Evolutionary conservation across 2,113 vertebrate species (phyloP).

Genomic region (Nycticorax nycticorax): DNA sequence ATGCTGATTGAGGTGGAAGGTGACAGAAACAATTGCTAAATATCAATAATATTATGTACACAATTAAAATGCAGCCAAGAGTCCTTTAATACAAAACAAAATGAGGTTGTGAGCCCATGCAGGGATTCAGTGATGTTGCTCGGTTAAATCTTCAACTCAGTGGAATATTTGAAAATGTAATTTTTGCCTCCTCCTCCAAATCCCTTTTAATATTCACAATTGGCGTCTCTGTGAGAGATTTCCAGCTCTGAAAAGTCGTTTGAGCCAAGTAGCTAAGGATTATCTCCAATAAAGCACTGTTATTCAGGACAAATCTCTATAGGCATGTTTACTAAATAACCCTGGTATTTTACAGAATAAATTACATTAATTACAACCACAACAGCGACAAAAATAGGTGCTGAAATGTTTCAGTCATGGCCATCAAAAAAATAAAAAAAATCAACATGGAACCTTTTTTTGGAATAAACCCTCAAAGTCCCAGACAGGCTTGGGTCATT

Average conservation of each 20-base stretch:
- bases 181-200: conserved; percentile 16
- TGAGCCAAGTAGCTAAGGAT: conserved; percentile 3
- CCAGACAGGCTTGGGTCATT: not conserved
- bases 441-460: not conserved
- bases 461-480: not conserved
- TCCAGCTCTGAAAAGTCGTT: conserved; percentile 6
- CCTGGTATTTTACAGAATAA: not conserved
- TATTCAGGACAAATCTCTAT: conserved; percentile 14
- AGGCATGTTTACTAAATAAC: not conserved
- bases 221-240: conserved; percentile 3
- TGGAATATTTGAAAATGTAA: conserved; percentile 8
- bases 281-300: conserved; percentile 4
- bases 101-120: not conserved
- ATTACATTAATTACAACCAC: not conserved
- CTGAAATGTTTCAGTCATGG: not conserved
- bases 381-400: not conserved
- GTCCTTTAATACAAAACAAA: not conserved
- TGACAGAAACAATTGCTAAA: conserved; percentile 32
- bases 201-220: conserved; percentile 38
- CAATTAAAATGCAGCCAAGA: conserved; percentile 40
- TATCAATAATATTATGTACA: conserved; percentile 43
- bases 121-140: not conserved
- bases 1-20: conserved; percentile 39
- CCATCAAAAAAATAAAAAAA: not conserved
- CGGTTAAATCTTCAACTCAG: conserved; percentile 10